Conservation (phyloP, 2,888 invertebrate species). For the Malthinus flaveolus region DNA sequence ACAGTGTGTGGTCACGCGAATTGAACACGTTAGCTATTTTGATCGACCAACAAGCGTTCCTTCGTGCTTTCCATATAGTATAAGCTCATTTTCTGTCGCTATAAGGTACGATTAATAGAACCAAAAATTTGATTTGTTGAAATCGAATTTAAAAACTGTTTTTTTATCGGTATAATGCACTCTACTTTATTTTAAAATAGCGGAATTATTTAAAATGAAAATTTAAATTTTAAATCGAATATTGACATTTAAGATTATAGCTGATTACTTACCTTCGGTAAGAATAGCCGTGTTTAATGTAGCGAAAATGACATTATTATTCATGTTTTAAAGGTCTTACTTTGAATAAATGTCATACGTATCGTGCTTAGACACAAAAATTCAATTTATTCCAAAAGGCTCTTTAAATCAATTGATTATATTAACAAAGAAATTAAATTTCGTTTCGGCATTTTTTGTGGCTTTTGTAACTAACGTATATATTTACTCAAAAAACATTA, state of each 20-base stretch:
- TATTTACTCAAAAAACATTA: neutral
- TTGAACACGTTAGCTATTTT: conserved; percentile 16
- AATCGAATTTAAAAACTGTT: conserved; percentile 14
- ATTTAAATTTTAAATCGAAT: conserved; percentile 28
- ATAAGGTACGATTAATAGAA: neutral
- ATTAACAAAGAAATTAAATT: too few relatives aligned
- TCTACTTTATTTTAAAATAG: conserved; percentile 5
- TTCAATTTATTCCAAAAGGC: neutral
- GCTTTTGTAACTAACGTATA: too few relatives aligned
- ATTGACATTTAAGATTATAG: conserved; percentile 37
- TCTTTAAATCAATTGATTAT: too few relatives aligned
- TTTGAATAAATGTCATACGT: conserved; percentile 44
- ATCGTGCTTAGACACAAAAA: conserved; percentile 9
- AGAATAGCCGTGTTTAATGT: conserved; percentile 45
- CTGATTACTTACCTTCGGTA: conserved; percentile 37
- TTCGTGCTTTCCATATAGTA: neutral
- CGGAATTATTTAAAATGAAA: conserved; percentile 4
- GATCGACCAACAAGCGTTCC: conserved; percentile 4
- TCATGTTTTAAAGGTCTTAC: conserved; percentile 46
- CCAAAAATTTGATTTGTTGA: conserved; percentile 12
- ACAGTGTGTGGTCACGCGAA: conserved; percentile 38
- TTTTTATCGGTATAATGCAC: conserved; percentile 23
- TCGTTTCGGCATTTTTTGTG: neutral
- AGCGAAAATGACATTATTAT: conserved; percentile 49
- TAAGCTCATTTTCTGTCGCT: conserved; percentile 7